Evolutionary conservation across 2,797 vertebrate genomes (phyloP).

Genomic region (Labeo calbasu): DNA sequence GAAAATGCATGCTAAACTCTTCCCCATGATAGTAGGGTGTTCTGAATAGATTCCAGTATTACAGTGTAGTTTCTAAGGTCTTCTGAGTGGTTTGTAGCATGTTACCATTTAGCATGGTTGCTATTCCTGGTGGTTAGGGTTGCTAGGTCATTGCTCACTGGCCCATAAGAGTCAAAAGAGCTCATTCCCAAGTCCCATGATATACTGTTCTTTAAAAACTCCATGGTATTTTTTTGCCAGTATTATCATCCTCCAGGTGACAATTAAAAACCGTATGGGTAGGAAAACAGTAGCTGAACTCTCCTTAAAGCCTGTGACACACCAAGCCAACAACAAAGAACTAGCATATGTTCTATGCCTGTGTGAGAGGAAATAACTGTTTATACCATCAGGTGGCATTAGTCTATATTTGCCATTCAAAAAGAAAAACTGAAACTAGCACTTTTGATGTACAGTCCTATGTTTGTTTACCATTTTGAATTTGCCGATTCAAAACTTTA

Average conservation of each 20-base stretch:
- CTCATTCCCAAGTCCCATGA: not conserved
- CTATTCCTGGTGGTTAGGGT: not conserved
- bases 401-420: not conserved
- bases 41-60: not conserved
- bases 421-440: not conserved
- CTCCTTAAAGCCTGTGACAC: constrained; percentile 1
- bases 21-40: not conserved
- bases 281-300: constrained; percentile 6
- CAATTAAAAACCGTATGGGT: not conserved
- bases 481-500: too few species aligned
- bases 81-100: not conserved
- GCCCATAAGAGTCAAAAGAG: not conserved
- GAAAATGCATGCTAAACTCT: not conserved
- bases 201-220: not conserved
- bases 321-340: not conserved
- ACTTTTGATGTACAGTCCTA: not conserved
- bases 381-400: not conserved
- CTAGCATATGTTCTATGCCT: not conserved
- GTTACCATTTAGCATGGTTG: not conserved
- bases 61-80: not conserved
- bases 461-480: too few species aligned
- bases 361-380: not conserved
- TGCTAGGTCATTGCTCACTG: not conserved
- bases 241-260: not conserved
- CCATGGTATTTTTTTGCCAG: not conserved